Base-by-base conservation (phyloP, 2,797 vertebrate genomes). In the Eospalax fontanierii region DNA sequence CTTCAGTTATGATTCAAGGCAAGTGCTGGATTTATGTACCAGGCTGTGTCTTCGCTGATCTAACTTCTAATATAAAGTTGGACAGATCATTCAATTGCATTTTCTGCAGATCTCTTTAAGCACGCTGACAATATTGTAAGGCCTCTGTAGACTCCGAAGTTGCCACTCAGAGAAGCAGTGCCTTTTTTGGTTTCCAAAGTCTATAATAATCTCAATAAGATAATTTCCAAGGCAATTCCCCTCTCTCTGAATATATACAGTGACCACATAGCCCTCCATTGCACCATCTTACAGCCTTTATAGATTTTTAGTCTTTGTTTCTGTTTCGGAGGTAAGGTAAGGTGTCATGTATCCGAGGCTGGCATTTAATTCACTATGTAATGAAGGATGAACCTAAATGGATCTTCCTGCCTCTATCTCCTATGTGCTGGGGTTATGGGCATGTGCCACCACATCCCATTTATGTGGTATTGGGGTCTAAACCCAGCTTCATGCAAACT, bases 131-230 rank as follows among this genome's bases (percentile, higher is more conserved):
- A 1, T n/a, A 11, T 43, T 65, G 43, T 33, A 66, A 43, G 85
- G 57, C 5, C 75, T 40, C 24, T 19, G 30, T 0, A 14, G 73
- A 12, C 8, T 1, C 10, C 22, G 68, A 75, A 43, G 28, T 50
- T 63, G 59, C 38, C 33, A 40, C 21, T 19, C 15, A 38, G 15
- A 33, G 35, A 33, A 35, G 19, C 30, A 80, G 35, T 24, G 10
- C 24, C 57, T n/a, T 26, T 61, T 22, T 43, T 82, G 86, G 54
- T 79, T 85, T 89, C 93, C 50, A 50, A 84, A 82, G 80, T 86
- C n/a, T 50, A 22, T 57, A 38, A 70, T 75, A 66, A 76, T 46
- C 79, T 59, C 54, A 81, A 30, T 65, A 83, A 65, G 30, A 75
- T 14, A 76, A 26, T 46, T 40, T 50, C 83, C 40, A 54, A 61